These are phyloP conservation scores for Paedocypris micromegethes DNA, from an alignment of 2,797 vertebrate genomes.

Conservation along the genomic window DNA sequence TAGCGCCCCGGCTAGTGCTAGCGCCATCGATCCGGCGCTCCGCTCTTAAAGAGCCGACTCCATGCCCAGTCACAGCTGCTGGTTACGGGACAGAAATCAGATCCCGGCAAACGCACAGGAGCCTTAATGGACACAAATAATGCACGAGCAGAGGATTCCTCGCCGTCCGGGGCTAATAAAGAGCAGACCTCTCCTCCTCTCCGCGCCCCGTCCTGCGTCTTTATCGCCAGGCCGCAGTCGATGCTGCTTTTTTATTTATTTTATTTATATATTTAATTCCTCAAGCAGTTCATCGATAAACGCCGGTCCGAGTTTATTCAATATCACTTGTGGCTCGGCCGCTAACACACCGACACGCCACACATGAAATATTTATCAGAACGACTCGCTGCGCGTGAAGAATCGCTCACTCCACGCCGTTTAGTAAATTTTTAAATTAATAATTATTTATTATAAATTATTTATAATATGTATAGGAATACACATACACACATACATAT, in stretches of 20 bases:
- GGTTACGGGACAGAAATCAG: slow-evolving; percentile 44
- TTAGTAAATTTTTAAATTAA: not conserved
- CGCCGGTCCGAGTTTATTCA: slow-evolving; percentile 32
- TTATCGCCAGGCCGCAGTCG: slow-evolving; percentile 31
- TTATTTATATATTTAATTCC: slow-evolving; percentile 36
- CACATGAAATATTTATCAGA: slow-evolving; percentile 52
- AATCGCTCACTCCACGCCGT: slow-evolving; percentile 33
- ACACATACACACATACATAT: too few species aligned
- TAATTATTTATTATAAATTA: too few species aligned
- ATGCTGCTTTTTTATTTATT: slow-evolving; percentile 33
- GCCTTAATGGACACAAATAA: slow-evolving; percentile 50
- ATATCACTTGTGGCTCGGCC: slow-evolving; percentile 30
- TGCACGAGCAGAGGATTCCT: slow-evolving; percentile 32
- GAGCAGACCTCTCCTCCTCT: slow-evolving; percentile 36
- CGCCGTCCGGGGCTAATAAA: slow-evolving; percentile 1
- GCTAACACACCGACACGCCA: slow-evolving; percentile 44
- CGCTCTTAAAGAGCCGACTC: slow-evolving; percentile 47
- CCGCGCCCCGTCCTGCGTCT: slow-evolving; percentile 23
- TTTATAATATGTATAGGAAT: too few species aligned
- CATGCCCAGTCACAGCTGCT: slow-evolving; percentile 48
- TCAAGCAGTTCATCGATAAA: slow-evolving; percentile 37
- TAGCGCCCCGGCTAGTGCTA: slow-evolving; percentile 30
- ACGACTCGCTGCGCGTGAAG: slow-evolving; percentile 30
- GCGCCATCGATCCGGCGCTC: slow-evolving; percentile 45
- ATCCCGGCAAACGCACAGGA: slow-evolving; percentile 32